Conservation (phyloP, 92 coral and sea anemone species). For the Porites lobata region DNA sequence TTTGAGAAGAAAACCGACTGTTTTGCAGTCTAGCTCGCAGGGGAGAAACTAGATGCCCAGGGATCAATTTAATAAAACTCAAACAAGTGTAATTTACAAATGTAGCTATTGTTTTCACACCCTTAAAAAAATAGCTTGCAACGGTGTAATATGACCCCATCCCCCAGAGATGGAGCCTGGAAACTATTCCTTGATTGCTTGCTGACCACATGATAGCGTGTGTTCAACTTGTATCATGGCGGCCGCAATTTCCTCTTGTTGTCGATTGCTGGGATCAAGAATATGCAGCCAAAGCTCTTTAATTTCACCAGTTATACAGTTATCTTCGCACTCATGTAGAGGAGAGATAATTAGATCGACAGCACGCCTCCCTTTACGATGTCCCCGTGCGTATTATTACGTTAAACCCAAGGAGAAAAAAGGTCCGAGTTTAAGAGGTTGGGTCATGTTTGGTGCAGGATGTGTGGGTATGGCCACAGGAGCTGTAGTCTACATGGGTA, state of each 20-base stretch:
- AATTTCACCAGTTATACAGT: constrained; percentile 1
- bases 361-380: constrained; percentile 60
- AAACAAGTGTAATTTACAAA: too few species aligned
- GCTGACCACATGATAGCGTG: constrained; percentile 9
- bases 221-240: constrained; percentile 60
- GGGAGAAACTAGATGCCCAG: too few species aligned
- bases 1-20: too few species aligned
- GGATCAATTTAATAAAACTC: too few species aligned
- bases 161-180: neutral
- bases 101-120: too few species aligned
- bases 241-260: constrained; percentile 21
- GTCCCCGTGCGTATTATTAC: constrained; percentile 83
- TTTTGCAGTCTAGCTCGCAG: too few species aligned
- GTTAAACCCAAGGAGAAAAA: constrained; percentile 95
- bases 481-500: constrained; percentile 79
- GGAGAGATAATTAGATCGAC: constrained; percentile 9
- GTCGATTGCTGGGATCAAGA: constrained; percentile 25
- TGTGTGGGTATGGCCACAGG: constrained; percentile 68
- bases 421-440: constrained; percentile 87
- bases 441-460: constrained; percentile 84
- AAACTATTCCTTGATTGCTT: neutral
- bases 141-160: too few species aligned
- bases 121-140: too few species aligned
- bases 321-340: constrained; percentile 31
- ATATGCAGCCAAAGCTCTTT: neutral